Base-by-base conservation (phyloP, 2,113 vertebrate species). In the Pogonocichla stellata region DNA sequence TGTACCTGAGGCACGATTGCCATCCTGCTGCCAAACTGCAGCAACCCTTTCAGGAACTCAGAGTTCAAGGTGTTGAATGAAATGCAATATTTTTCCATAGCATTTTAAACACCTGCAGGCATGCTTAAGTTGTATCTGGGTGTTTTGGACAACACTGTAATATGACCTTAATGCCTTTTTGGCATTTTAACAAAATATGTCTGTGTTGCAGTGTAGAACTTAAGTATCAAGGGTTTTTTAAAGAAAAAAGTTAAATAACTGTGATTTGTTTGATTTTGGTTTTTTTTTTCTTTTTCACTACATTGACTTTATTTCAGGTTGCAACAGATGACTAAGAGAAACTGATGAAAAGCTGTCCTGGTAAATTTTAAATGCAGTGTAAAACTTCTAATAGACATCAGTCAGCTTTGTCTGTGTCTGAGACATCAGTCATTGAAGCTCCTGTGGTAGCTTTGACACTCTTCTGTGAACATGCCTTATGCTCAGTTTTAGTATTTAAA, bases 61-160 rank as follows among this genome's bases (percentile, higher is more conserved):
- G 90, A 88, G 58, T 66, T 91, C 91, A 96, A 97, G 87, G 89
- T 94, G 79, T 66, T 92, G 95, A 95, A 94, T 91, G 96, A 95
- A 98, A 95, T 82, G 73, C 85, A 95, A 18, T 94, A 67, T 80
- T 98, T 97, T 97, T 93, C 93, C n/a, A 14, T 92, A 97, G 90
- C 81, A 88, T 86, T 98, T 97, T 95, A 96, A 97, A 94, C 94
- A 70, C 97, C 97, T 97, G 82, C 92, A 97, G 96, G 92, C 97
- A 87, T 83, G 60, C 88, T 96, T 5, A 95, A 96, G 71, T 88
- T 97, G 77, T 96, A 93, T 94, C 92, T 93, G 85, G 40, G 61
- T 96, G 72, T 94, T 97, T 96, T 95, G 96, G 94, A 92, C 97
- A 96, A 95, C 89, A 74, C 82, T 72, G 60, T 94, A 97, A 94